Evolutionary conservation across 2,797 vertebrate genomes (phyloP), one percentile per base, ranked within the genome.

Genomic region (Mastacembelus armatus): DNA sequence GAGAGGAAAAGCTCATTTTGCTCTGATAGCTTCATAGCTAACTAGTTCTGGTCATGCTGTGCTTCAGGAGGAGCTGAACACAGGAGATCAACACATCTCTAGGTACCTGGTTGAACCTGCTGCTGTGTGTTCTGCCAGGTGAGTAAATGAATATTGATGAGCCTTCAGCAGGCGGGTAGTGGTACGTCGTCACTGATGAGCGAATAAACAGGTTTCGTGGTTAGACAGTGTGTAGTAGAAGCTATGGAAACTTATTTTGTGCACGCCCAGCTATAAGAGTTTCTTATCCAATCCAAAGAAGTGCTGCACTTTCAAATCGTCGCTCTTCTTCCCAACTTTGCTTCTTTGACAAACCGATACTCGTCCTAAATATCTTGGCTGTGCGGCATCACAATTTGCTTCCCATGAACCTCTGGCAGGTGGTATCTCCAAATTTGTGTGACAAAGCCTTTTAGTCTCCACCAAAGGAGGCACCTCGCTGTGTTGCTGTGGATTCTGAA

Each of bases 221-320:
- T 81, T 81, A 56, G 35, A 85, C 81, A 81, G 40, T 70, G 48
- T 16, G 30, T 45, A 30, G 47, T 16, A 16, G 57, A 79, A 85
- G 47, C 81, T 66, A 27, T 16, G 35, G 45, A 78, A 87, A 81
- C 74, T 76, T 33, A 70, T 58, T 74, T 52, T 85, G 77, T 85
- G 86, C 85, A 58, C 71, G 83, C 64, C 16, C 80, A 80, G 86
- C 83, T n/a, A n/a, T n/a, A n/a, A n/a, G n/a, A n/a, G n/a, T 89
- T 83, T 70, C 63, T 79, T 65, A 64, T 83, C 86, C 80, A 62
- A 85, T 86, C 84, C 84, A 81, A 81, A 71, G 78, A 89, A 90
- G 47, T 81, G 87, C 84, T 89, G 87, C 1, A 75, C 71, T 86
- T 85, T 91, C 85, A 88, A 90, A 86, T 90, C 83, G 78, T 49